A percentile compares a stretch with the other conserved stretches of the same genome.
Conservation (phyloP, 2,113 vertebrate species). For the Aspiorhynchus laticeps region DNA sequence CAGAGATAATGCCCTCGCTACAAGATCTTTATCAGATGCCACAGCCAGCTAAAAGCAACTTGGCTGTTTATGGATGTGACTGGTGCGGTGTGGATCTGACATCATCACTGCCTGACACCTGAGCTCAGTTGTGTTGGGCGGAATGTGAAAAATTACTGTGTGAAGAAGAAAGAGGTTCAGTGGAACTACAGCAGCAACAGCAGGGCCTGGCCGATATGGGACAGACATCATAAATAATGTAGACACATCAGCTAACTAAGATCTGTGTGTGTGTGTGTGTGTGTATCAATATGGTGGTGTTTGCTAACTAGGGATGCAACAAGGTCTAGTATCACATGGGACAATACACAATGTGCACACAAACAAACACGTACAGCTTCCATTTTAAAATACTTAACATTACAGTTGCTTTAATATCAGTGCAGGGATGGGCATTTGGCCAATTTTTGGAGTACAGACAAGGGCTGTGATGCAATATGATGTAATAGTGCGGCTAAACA, state of each 20-base stretch:
- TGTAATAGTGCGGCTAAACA: no score
- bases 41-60: not conserved
- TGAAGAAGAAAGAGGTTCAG: conserved; percentile 2
- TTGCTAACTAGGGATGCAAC: not conserved
- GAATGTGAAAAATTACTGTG: conserved; percentile 24
- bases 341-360: not conserved
- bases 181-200: conserved; percentile 25
- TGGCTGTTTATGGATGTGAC: conserved; percentile 1
- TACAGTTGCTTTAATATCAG: not conserved
- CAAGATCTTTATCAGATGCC: conserved; percentile 4
- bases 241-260: conserved; percentile 20
- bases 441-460: no score
- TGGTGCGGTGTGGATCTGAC: conserved; percentile 20
- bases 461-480: no score
- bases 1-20: not conserved
- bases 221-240: conserved; percentile 44
- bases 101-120: conserved; percentile 42
- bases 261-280: not conserved
- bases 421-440: not conserved
- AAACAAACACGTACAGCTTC: not conserved
- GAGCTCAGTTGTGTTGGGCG: conserved; percentile 9
- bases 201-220: conserved; percentile 33
- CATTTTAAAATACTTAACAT: not conserved
- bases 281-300: not conserved
- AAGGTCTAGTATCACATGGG: not conserved